phyloP scores from a whole-genome alignment of 2,888 invertebrate species.

The Halocaridina rubra region DNA sequence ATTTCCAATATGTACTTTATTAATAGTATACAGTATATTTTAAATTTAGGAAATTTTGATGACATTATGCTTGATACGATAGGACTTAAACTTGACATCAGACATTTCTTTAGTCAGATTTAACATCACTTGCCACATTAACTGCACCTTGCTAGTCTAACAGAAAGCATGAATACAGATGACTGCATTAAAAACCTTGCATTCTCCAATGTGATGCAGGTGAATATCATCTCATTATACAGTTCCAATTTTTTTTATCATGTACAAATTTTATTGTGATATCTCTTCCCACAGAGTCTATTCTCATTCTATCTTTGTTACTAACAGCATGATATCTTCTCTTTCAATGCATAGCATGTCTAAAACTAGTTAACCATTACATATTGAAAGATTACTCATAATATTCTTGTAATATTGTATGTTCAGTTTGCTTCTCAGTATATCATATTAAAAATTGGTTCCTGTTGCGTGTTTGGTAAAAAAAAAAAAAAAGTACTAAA shows the following conservation, averaged over 20 bases:
- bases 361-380: no score
- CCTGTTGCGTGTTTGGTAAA: no score
- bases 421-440: no score
- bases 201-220: neutral
- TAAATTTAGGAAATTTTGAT: no score
- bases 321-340: no score
- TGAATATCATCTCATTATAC: neutral
- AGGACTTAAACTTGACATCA: neutral
- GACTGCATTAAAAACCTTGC: neutral
- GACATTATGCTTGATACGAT: neutral
- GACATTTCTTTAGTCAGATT: neutral
- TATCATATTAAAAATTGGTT: no score
- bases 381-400: no score
- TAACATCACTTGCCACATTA: slow-evolving; percentile 1
- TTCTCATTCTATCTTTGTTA: neutral
- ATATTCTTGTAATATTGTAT: no score
- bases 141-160: neutral
- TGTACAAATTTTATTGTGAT: neutral
- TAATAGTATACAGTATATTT: no score
- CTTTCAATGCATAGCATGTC: no score
- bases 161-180: neutral
- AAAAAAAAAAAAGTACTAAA: no score
- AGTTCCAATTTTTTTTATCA: neutral
- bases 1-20: no score
- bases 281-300: neutral